Conservation (phyloP, 2,888 invertebrate species). For the Ommatoiulus sabulosus region DNA sequence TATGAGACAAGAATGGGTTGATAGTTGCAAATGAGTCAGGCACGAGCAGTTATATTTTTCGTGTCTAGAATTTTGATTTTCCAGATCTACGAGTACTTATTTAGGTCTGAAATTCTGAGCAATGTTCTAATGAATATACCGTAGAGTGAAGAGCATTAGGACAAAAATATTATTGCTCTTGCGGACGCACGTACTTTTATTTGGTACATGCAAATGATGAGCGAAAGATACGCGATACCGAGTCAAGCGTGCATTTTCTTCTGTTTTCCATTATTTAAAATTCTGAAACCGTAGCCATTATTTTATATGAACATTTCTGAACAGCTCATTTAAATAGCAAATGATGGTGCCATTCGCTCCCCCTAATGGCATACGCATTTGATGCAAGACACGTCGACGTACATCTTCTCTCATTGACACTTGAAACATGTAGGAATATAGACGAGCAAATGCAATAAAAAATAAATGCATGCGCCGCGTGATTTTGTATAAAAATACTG, state of each 20-base stretch:
- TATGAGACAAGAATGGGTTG: neutral
- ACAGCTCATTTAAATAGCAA: constrained; percentile 37
- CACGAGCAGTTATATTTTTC: neutral
- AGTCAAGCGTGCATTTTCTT: neutral
- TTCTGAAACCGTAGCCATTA: constrained; percentile 37
- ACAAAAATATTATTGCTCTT: neutral
- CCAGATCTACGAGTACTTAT: neutral
- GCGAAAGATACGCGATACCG: neutral
- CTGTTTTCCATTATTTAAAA: constrained; percentile 25
- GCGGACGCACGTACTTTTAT: neutral
- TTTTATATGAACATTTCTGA: constrained; percentile 29
- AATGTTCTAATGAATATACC: neutral
- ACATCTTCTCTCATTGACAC: constrained; percentile 28
- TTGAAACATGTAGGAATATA: constrained; percentile 12
- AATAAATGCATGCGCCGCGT: neutral
- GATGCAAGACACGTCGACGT: neutral
- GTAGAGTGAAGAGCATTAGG: too few relatives aligned
- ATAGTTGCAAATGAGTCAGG: neutral
- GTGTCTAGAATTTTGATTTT: neutral
- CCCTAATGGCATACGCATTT: neutral
- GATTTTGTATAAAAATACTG: constrained; percentile 5
- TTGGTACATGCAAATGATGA: neutral
- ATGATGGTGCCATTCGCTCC: neutral
- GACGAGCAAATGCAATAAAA: neutral
- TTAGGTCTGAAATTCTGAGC: neutral